phyloP scores from a whole-genome alignment of 92 coral and sea anemone species.

The Porites cylindrica region DNA sequence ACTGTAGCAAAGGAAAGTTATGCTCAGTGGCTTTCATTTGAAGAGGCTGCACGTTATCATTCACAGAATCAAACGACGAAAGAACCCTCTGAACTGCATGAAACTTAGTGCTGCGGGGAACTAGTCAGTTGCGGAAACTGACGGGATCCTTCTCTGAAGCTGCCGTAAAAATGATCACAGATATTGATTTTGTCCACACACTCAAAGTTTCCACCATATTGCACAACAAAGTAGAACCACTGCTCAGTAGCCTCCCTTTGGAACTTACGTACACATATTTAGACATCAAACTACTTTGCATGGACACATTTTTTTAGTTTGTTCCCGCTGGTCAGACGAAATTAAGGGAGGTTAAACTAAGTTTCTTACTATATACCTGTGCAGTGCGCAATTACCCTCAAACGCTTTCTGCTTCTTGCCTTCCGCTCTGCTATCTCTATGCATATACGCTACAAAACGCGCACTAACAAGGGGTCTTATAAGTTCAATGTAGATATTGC shows the following conservation, averaged over 20 bases:
- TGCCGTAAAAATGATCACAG: background rate
- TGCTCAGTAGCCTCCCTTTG: no score
- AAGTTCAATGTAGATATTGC: no score
- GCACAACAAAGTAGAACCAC: no score
- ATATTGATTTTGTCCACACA: no score
- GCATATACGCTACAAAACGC: background rate
- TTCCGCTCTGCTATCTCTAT: constrained; percentile 1
- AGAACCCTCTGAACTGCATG: background rate
- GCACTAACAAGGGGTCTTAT: background rate
- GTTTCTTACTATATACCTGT: background rate
- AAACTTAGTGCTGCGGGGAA: background rate
- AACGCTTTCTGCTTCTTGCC: background rate
- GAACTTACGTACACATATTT: no score
- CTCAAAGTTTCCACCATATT: no score
- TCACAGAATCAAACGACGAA: background rate
- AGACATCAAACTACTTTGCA: no score
- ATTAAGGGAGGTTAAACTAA: no score
- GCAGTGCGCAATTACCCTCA: no score
- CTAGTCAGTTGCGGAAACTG: no score
- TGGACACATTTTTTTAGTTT: no score
- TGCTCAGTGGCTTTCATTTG: background rate
- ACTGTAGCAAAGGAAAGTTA: background rate
- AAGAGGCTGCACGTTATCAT: background rate
- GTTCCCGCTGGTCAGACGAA: no score
- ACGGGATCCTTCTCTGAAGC: background rate